These are phyloP conservation scores for Xenopus borealis DNA, from an alignment of 2,113 vertebrate species.

Conservation along the genomic window DNA sequence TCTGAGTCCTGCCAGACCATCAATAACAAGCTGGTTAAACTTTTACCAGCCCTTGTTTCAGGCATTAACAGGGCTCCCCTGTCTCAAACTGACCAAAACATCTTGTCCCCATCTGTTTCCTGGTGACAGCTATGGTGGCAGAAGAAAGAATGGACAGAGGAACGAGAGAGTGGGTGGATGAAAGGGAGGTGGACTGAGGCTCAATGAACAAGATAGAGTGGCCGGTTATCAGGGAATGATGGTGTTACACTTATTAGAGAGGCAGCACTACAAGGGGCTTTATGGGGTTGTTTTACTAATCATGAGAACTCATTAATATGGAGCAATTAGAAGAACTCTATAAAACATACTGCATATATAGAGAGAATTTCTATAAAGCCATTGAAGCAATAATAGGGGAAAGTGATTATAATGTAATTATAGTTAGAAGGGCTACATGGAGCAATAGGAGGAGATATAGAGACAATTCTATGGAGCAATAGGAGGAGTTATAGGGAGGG, in stretches of 20 bases:
- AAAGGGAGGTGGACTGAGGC: conserved; percentile 35
- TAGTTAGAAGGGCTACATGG: too few relatives aligned
- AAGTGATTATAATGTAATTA: too few relatives aligned
- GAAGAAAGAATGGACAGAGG: conserved; percentile 38
- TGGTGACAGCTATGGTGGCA: conserved; percentile 34
- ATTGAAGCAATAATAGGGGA: too few relatives aligned
- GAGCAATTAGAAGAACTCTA: not conserved
- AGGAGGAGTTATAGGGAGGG: too few relatives aligned
- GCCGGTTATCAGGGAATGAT: conserved; percentile 30
- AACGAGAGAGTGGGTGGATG: conserved; percentile 41
- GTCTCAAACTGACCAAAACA: conserved; percentile 38
- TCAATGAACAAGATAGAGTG: conserved; percentile 31
- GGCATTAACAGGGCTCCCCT: conserved; percentile 36
- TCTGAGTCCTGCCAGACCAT: conserved; percentile 27
- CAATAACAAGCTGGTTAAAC: conserved; percentile 43
- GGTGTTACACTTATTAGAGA: not conserved
- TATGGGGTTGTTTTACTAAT: not conserved
- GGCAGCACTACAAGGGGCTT: not conserved
- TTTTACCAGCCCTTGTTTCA: conserved; percentile 25
- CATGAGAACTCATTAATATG: not conserved
- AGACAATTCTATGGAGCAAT: too few relatives aligned
- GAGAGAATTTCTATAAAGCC: too few relatives aligned
- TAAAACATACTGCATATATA: too few relatives aligned
- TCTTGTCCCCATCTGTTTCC: conserved; percentile 44
- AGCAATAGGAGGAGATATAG: too few relatives aligned